phyloP scores from a whole-genome alignment of 2,888 invertebrate species.

The Helleia helle region DNA sequence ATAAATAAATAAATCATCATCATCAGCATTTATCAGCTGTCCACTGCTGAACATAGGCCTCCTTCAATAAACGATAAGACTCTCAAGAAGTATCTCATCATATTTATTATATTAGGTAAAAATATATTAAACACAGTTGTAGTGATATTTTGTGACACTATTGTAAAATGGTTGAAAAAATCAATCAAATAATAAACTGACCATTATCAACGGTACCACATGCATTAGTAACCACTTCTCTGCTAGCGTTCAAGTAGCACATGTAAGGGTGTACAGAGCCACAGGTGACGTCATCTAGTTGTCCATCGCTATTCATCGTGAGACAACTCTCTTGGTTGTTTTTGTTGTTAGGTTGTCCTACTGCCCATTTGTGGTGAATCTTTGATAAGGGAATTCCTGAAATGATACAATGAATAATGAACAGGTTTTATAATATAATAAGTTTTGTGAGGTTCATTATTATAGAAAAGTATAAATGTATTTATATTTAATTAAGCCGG shows the following conservation, averaged over 20 bases:
- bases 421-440: too few species aligned
- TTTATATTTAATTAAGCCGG: too few species aligned
- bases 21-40: too few species aligned
- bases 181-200: conserved; percentile 10
- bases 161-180: not conserved
- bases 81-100: too few species aligned
- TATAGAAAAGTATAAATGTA: too few species aligned
- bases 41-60: too few species aligned
- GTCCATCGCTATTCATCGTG: conserved; percentile 24
- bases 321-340: conserved; percentile 28
- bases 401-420: conserved; percentile 4
- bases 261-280: conserved; percentile 26
- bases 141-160: too few species aligned
- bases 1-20: too few species aligned
- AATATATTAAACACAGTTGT: too few species aligned
- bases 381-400: conserved; percentile 27
- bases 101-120: too few species aligned
- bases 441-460: too few species aligned
- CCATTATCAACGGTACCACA: conserved; percentile 32
- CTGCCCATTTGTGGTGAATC: conserved; percentile 28
- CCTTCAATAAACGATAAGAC: too few species aligned
- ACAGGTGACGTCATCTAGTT: conserved; percentile 28
- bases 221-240: conserved; percentile 13
- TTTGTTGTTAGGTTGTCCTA: conserved; percentile 27
- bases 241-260: conserved; percentile 25